Base-by-base conservation (phyloP, 2,888 invertebrate species). In the Volucella inflata region DNA sequence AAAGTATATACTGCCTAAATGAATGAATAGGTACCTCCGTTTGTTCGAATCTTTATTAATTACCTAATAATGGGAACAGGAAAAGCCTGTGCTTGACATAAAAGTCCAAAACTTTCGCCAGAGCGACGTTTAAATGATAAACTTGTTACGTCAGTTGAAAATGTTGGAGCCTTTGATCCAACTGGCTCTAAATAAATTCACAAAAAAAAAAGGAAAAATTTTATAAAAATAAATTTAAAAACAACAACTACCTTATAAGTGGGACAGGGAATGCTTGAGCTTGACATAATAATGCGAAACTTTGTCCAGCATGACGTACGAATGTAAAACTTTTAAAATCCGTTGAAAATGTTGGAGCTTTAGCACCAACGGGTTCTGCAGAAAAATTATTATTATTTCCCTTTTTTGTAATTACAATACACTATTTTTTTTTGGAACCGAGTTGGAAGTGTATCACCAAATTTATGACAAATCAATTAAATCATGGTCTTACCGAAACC, bases 31-130 rank as follows among this genome's bases (percentile, higher is more conserved):
- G 60, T 21, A 30, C 46, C 42, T 17, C 11, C 40, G 8, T 10
- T 48, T 65, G 40, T 30, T 59, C 55, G 21, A 64, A 38, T 51
- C 44, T n/a, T 65, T n/a, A 10, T 21, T 64, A 57, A 50, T 71
- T 80, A 85, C 85, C 85, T 85, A 72, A 85, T 71, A 36, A 85
- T 57, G 51, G 85, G 70, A 10, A 85, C 85, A 21, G 96, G 96
- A 92, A 93, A 94, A 8, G 94, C 95, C 91, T 95, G 95, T 62
- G 95, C 95, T 89, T 95, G 95, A 90, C 95, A 95, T 62, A 95
- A 91, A 79, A 95, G 91, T 36, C 91, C 92, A 76, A 89, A 89
- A 44, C 90, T 88, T 87, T 93, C 90, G 68, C 92, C 91, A 85
- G 93, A 91, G 83, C 87, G 94, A 94, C 88, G 95, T 95, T 88